These are phyloP conservation scores for Xestia ashworthii DNA, from an alignment of 2,888 invertebrate genomes.

Conservation along the genomic window DNA sequence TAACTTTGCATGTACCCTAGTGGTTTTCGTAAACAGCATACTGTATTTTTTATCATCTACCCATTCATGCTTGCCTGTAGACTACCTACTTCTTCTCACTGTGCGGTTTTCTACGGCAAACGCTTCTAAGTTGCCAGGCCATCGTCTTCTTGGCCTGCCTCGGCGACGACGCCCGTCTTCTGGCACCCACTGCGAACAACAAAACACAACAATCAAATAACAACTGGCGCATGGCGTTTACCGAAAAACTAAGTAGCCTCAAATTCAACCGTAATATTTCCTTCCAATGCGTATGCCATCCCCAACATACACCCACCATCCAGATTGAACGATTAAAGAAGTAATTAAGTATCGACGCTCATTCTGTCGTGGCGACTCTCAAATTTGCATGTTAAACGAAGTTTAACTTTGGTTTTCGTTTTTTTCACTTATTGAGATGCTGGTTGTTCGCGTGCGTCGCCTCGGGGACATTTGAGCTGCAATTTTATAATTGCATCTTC, in stretches of 20 bases:
- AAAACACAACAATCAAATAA: too few relatives aligned
- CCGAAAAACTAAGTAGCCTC: neutral
- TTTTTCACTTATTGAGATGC: constrained; percentile 88
- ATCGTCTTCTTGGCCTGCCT: too few relatives aligned
- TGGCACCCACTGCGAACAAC: too few relatives aligned
- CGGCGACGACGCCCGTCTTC: too few relatives aligned
- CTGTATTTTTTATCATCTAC: neutral
- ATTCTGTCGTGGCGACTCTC: constrained; percentile 89
- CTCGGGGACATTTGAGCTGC: constrained; percentile 74
- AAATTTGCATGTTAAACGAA: constrained; percentile 91
- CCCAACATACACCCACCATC: constrained; percentile 79
- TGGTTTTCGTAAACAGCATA: neutral
- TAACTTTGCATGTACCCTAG: neutral
- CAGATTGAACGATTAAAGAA: constrained; percentile 89
- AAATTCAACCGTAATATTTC: constrained; percentile 24
- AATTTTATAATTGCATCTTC: constrained; percentile 32
- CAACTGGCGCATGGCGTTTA: neutral
- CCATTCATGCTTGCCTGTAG: too few relatives aligned
- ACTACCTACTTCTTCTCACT: too few relatives aligned
- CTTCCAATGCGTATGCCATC: constrained; percentile 39
- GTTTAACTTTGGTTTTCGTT: constrained; percentile 87
- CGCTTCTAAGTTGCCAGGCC: too few relatives aligned
- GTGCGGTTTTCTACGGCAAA: too few relatives aligned
- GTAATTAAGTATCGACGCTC: constrained; percentile 90
- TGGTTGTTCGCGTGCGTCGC: constrained; percentile 83